phyloP scores from a whole-genome alignment of 2,113 vertebrate species.

The Sturnus vulgaris region DNA sequence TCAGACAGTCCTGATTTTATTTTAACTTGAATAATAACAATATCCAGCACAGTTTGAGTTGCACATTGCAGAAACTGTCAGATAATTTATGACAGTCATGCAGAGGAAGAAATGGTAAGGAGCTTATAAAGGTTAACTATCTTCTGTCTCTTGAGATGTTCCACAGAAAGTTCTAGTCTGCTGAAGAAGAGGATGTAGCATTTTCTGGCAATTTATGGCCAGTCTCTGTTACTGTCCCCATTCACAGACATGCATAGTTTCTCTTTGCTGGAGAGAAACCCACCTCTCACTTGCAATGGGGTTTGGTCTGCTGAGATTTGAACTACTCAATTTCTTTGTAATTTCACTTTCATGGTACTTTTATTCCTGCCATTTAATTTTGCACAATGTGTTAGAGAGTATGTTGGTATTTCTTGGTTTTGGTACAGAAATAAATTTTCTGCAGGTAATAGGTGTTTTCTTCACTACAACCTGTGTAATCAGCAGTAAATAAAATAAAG shows the following conservation, averaged over 20 bases:
- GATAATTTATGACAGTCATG: neutral
- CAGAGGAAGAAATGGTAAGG: neutral
- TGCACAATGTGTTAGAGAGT: neutral
- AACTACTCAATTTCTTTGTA: neutral
- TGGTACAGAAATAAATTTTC: neutral
- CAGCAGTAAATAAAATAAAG: neutral
- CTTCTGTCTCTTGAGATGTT: neutral
- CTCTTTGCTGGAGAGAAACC: neutral
- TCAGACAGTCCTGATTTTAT: conserved; percentile 40
- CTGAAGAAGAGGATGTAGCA: neutral
- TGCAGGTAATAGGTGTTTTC: neutral
- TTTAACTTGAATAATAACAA: conserved; percentile 46
- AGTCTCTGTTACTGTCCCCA: neutral
- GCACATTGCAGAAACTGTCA: neutral
- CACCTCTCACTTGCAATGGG: neutral
- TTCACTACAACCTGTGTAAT: neutral
- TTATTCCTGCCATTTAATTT: neutral
- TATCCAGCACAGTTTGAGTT: neutral
- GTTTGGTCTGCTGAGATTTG: neutral
- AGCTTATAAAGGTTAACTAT: neutral
- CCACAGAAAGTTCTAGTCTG: neutral
- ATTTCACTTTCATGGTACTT: neutral
- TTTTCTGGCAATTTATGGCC: neutral
- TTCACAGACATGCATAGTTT: neutral
- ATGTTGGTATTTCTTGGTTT: neutral